phyloP scores from a whole-genome alignment of 2,113 vertebrate species.

The Geococcyx californianus region DNA sequence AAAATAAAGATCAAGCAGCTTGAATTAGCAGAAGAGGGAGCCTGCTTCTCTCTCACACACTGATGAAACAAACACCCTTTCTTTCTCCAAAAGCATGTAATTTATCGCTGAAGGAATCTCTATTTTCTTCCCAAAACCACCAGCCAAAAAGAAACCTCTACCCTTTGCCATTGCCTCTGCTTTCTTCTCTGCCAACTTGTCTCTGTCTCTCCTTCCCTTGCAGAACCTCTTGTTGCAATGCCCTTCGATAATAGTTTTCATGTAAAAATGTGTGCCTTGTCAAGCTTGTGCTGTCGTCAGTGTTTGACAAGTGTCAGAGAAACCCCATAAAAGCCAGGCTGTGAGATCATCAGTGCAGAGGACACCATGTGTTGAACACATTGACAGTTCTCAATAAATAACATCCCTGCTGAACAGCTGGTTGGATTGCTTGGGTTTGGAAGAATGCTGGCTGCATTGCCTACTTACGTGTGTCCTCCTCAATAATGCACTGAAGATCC shows the following conservation, averaged over 20 bases:
- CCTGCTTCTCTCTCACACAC: neutral
- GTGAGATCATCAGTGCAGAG: neutral
- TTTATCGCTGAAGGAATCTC: slow-evolving; percentile 30
- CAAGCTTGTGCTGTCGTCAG: neutral
- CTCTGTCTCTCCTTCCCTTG: neutral
- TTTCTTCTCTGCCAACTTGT: neutral
- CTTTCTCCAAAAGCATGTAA: slow-evolving; percentile 9
- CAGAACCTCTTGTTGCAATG: neutral
- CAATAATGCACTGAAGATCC: slow-evolving; percentile 13
- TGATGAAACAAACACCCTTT: slow-evolving; percentile 46
- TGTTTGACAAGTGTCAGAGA: slow-evolving; percentile 43
- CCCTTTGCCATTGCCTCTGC: neutral
- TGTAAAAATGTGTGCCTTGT: neutral
- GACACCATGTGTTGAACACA: slow-evolving; percentile 59
- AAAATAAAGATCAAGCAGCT: neutral
- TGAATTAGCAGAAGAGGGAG: neutral
- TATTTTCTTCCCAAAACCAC: slow-evolving; percentile 23
- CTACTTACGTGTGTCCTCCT: slow-evolving; percentile 47
- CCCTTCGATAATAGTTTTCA: neutral
- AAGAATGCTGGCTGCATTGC: slow-evolving; percentile 51
- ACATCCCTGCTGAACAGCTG: slow-evolving; percentile 37
- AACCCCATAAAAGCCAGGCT: neutral
- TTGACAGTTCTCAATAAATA: slow-evolving; percentile 51
- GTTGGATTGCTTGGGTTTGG: slow-evolving; percentile 16
- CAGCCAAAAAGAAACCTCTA: slow-evolving; percentile 49